Conservation (phyloP, 64 coral and sea anemone species). For the Montipora sp. region DNA sequence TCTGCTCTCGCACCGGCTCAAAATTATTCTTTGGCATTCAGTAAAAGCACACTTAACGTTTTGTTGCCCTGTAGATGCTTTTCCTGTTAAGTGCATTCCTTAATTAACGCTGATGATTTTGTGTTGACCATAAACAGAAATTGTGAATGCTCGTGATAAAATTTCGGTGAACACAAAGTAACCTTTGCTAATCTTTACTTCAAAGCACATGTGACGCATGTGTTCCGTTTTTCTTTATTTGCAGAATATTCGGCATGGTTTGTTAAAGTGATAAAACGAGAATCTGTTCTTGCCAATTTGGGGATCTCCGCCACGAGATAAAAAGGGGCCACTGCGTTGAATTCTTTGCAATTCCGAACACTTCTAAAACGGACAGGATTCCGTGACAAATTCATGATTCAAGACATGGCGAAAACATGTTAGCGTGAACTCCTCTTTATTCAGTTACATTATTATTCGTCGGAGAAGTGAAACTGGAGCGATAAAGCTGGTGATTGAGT, state of each 20-base stretch:
- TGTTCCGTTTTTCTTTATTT: not conserved
- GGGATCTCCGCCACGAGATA: not conserved
- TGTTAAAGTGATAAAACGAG: not conserved
- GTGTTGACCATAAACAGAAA: not conserved
- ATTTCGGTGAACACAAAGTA: not conserved
- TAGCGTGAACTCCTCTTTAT: not conserved
- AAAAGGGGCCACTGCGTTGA: not conserved
- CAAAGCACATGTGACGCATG: not conserved
- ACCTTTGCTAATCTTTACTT: not conserved
- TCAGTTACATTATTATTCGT: not conserved
- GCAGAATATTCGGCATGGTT: not conserved
- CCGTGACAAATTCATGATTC: not conserved
- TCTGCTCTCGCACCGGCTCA: no score
- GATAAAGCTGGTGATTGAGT: not conserved
- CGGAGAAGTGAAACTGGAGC: not conserved
- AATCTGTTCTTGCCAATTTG: conserved; percentile 1
- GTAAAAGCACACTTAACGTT: not conserved
- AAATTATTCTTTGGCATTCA: not conserved
- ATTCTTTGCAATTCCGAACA: not conserved
- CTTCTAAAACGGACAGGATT: not conserved
- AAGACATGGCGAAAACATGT: not conserved
- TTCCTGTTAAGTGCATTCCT: not conserved
- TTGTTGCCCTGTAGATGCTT: not conserved
- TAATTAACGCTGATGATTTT: not conserved
- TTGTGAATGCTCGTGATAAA: not conserved